Evolutionary conservation across 2,888 invertebrate genomes (phyloP).

Genomic region (Sarcophaga rosellei): DNA sequence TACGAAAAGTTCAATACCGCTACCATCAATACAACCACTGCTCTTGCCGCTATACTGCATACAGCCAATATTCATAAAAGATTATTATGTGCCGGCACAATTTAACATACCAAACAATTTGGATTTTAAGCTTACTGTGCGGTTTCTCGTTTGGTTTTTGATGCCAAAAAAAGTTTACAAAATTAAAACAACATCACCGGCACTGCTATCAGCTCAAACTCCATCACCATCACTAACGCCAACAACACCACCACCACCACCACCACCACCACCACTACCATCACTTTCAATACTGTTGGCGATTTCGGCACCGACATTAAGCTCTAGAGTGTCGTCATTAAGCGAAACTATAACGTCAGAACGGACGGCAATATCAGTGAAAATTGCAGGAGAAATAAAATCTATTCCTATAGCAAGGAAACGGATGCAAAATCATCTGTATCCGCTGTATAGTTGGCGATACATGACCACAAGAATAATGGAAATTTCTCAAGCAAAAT

Average conservation of each 20-base stretch:
- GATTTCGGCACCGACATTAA: background rate
- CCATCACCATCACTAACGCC: slow-evolving; percentile 33
- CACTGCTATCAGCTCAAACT: slow-evolving; percentile 4
- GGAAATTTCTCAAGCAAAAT: slow-evolving; percentile 75
- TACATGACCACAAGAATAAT: slow-evolving; percentile 74
- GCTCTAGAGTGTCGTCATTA: background rate
- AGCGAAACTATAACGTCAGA: background rate
- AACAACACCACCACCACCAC: background rate
- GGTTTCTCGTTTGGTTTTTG: slow-evolving; percentile 52
- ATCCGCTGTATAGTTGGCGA: slow-evolving; percentile 60
- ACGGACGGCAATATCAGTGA: background rate
- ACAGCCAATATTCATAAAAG: slow-evolving; percentile 48
- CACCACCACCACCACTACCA: slow-evolving; percentile 19
- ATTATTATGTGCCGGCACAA: slow-evolving; percentile 56
- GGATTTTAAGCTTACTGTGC: slow-evolving; percentile 42
- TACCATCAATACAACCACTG: slow-evolving; percentile 1
- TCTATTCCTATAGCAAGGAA: slow-evolving; percentile 9
- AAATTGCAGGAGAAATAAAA: slow-evolving; percentile 10
- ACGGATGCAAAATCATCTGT: slow-evolving; percentile 59
- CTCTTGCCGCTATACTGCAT: slow-evolving; percentile 12
- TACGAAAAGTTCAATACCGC: slow-evolving; percentile 30
- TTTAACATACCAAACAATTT: slow-evolving; percentile 47
- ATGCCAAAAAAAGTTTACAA: slow-evolving; percentile 51
- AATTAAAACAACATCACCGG: slow-evolving; percentile 43
- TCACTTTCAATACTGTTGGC: background rate